phyloP scores from a whole-genome alignment of 2,888 invertebrate species.

The Rotaria magnacalcarata region DNA sequence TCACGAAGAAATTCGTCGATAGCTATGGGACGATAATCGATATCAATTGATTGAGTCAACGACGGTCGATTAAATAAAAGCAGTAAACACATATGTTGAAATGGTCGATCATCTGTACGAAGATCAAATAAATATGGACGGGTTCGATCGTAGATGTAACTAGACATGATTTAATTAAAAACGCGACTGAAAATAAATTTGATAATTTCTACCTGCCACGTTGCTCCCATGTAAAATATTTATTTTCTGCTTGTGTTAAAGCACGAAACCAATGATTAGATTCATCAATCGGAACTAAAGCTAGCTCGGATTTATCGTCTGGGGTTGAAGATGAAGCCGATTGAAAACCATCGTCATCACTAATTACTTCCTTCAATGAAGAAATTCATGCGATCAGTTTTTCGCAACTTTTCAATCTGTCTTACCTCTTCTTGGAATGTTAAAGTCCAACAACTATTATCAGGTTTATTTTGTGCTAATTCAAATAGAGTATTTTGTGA shows the following conservation, averaged over 20 bases:
- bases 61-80: neutral
- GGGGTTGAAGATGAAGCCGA: neutral
- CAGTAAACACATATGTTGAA: conserved; percentile 15
- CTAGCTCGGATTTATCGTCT: neutral
- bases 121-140: neutral
- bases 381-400: neutral
- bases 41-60: neutral
- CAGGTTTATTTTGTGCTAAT: conserved; percentile 3
- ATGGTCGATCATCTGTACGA: neutral
- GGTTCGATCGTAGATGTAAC: neutral
- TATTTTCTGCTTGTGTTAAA: neutral
- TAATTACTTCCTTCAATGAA: neutral
- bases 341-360: conserved; percentile 13
- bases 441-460: neutral
- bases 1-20: neutral
- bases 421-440: neutral
- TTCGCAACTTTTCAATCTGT: neutral
- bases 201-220: neutral
- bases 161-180: neutral
- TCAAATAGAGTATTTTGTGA: neutral
- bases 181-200: neutral
- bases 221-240: conserved; percentile 25
- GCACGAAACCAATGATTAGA: neutral
- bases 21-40: neutral
- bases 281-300: neutral